These are phyloP conservation scores for Salmo trutta DNA, from an alignment of 2,797 vertebrate genomes.

Conservation along the genomic window DNA sequence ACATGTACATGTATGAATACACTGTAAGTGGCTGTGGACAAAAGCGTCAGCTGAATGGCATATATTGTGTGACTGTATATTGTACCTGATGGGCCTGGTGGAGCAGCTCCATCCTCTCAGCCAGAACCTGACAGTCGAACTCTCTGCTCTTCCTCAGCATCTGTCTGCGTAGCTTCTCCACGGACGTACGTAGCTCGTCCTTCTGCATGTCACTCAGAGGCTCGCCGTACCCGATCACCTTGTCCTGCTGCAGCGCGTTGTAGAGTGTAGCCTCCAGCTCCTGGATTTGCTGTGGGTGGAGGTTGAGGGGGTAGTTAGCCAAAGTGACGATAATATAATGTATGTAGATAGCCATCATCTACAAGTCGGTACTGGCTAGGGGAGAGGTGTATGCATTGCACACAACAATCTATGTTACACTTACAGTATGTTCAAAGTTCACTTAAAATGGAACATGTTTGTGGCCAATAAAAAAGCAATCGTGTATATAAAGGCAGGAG, in stretches of 20 bases:
- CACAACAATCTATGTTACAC: not conserved
- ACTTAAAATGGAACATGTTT: no score
- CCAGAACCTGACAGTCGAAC: conserved; percentile 96
- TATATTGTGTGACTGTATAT: not conserved
- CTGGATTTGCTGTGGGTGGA: conserved; percentile 90
- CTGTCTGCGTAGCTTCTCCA: conserved; percentile 94
- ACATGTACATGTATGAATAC: no score
- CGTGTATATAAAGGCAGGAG: not conserved
- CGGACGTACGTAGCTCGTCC: conserved; percentile 90
- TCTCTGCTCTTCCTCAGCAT: conserved; percentile 98
- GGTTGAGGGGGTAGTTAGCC: conserved; percentile 12
- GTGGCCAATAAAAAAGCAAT: no score
- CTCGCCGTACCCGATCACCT: conserved; percentile 95
- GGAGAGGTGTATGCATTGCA: not conserved
- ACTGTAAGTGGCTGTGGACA: no score
- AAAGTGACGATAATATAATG: no score
- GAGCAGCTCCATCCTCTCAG: conserved; percentile 97
- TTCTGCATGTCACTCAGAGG: conserved; percentile 91
- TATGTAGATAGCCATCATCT: not conserved
- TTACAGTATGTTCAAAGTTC: no score
- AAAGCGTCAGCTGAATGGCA: no score
- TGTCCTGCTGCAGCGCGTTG: conserved; percentile 97
- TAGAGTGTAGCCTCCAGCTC: conserved; percentile 98
- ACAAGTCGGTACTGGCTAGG: not conserved
- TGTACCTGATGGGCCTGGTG: conserved; percentile 97